These are phyloP conservation scores for Anoplolepis gracilipes DNA, from an alignment of 1,140 invertebrate genomes.

Conservation along the genomic window DNA sequence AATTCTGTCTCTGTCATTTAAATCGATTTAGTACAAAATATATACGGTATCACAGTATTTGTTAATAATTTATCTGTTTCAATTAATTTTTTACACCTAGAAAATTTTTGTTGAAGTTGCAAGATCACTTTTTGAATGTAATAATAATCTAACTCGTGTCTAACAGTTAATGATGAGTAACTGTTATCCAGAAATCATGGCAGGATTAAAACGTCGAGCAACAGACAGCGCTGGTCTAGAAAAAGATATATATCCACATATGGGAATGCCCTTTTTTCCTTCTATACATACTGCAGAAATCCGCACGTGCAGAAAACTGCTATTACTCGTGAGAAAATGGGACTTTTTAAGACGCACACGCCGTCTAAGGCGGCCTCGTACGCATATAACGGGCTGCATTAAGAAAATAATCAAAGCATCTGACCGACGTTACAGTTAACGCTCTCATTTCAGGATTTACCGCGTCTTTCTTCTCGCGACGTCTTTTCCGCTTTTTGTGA, in stretches of 20 bases:
- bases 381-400: conserved; percentile 64
- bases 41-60: too few species aligned
- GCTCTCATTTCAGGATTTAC: conserved; percentile 63
- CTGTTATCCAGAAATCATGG: neutral
- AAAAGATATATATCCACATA: neutral
- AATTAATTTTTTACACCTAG: too few species aligned
- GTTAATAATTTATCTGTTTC: too few species aligned
- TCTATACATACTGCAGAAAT: neutral
- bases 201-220: neutral
- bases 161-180: neutral
- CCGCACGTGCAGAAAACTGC: neutral
- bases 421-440: conserved; percentile 69
- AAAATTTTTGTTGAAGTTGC: too few species aligned
- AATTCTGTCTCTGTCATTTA: too few species aligned
- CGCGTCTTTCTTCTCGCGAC: conserved; percentile 44
- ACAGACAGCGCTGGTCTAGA: neutral
- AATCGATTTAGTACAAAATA: too few species aligned
- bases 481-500: neutral
- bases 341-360: conserved; percentile 54
- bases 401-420: conserved; percentile 68
- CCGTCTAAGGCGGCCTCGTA: conserved; percentile 42
- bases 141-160: too few species aligned
- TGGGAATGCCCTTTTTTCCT: neutral
- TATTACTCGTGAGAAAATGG: conserved; percentile 65
- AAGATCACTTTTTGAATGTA: too few species aligned